phyloP scores from a whole-genome alignment of 2,797 vertebrate species.

The Sebastes matsubarae region DNA sequence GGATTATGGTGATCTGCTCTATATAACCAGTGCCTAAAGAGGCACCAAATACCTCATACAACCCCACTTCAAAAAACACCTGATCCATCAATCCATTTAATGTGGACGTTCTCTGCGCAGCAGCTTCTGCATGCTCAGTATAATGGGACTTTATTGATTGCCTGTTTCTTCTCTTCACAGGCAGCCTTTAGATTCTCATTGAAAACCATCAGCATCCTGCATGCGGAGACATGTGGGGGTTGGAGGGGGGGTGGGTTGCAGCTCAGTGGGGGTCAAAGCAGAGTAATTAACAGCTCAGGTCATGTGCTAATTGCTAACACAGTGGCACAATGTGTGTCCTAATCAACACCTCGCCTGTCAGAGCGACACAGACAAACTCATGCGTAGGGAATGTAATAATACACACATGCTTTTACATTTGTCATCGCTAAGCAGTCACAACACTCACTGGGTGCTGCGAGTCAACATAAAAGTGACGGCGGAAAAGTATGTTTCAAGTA shows the following conservation, averaged over 20 bases:
- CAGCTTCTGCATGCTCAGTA: not conserved
- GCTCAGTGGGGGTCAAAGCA: slow-evolving; percentile 32
- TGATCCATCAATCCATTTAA: too few relatives aligned
- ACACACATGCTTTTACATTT: not conserved
- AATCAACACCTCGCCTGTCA: slow-evolving; percentile 73
- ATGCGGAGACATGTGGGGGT: not conserved
- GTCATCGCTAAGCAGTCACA: not conserved
- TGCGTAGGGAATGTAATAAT: not conserved
- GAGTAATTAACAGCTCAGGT: slow-evolving; percentile 73
- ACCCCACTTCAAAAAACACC: too few relatives aligned
- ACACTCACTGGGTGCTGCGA: not conserved
- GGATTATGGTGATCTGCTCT: too few relatives aligned
- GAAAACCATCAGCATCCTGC: not conserved
- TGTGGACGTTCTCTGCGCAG: not conserved
- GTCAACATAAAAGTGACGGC: not conserved
- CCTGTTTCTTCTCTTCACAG: not conserved
- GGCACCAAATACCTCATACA: accelerated
- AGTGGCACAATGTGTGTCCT: slow-evolving; percentile 23
- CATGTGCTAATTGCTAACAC: slow-evolving; percentile 76
- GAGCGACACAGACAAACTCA: not conserved
- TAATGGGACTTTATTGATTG: not conserved
- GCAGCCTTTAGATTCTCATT: not conserved
- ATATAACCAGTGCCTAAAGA: too few relatives aligned
- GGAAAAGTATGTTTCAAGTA: not conserved
- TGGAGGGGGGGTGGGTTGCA: not conserved